Evolutionary conservation across 2,797 vertebrate genomes (phyloP).

Genomic region (Bradypus variegatus): DNA sequence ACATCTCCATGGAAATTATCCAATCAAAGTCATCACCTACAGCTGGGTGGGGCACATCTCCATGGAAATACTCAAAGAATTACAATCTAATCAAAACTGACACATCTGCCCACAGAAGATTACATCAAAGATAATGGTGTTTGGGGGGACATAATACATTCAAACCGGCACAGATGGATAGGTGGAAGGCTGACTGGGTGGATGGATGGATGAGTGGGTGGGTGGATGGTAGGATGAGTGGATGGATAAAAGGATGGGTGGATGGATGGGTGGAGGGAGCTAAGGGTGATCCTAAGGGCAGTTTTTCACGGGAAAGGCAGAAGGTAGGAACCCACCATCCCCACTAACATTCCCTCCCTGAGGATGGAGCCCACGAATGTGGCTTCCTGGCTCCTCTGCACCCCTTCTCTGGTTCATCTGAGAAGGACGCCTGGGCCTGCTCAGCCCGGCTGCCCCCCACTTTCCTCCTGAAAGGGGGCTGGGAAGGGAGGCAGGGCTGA

Average conservation of each 20-base stretch:
- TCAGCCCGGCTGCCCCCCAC: neutral
- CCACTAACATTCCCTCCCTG: neutral
- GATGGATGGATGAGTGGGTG: too few relatives aligned
- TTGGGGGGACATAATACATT: too few relatives aligned
- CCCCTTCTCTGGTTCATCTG: neutral
- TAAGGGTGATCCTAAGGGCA: neutral
- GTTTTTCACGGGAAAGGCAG: neutral
- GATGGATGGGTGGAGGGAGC: neutral
- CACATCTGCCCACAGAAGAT: too few relatives aligned
- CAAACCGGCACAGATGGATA: neutral
- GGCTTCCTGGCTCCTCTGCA: accelerated
- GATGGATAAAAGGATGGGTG: too few relatives aligned
- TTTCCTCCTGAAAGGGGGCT: neutral
- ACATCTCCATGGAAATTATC: too few relatives aligned
- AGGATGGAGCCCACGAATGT: accelerated
- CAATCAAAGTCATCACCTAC: too few relatives aligned
- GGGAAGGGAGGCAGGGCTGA: accelerated
- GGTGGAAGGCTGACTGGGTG: too few relatives aligned
- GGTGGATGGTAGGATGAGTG: neutral
- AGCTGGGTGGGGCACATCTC: too few relatives aligned
- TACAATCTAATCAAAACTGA: too few relatives aligned
- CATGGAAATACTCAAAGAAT: too few relatives aligned
- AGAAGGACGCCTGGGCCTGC: neutral
- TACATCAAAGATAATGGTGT: too few relatives aligned
- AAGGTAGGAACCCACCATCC: too few relatives aligned